Evolutionary conservation across 2,113 vertebrate species (phyloP).

Genomic region (Elgaria multicarinata): DNA sequence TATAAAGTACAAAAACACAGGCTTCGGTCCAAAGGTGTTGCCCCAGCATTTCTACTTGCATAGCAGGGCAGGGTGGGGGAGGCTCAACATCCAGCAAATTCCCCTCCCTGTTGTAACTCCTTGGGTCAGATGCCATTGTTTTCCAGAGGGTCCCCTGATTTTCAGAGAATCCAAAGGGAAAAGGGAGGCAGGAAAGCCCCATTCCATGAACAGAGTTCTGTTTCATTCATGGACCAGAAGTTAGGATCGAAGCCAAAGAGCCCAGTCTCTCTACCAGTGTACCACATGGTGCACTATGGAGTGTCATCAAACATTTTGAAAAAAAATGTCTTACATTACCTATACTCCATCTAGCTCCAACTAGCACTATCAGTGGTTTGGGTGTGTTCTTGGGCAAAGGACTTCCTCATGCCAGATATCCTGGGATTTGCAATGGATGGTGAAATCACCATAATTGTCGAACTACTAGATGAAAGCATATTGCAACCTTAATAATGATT

Average conservation of each 20-base stretch:
- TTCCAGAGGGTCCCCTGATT: no score
- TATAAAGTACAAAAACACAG: no score
- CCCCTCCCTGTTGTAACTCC: no score
- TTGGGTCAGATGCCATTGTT: no score
- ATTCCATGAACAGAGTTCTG: no score
- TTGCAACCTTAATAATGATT: neutral
- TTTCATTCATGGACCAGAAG: no score
- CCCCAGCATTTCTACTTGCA: no score
- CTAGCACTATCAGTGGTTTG: neutral
- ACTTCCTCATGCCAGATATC: neutral
- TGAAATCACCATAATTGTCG: neutral
- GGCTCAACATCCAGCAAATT: no score
- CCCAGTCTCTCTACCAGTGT: neutral
- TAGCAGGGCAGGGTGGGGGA: no score
- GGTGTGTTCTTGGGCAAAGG: neutral
- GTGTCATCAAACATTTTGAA: neutral
- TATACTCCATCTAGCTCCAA: neutral
- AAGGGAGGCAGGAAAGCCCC: no score
- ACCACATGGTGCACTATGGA: neutral
- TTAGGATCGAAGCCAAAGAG: neutral
- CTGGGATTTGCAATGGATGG: neutral
- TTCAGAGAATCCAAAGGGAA: no score
- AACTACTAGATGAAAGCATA: neutral
- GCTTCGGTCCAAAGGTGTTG: no score
- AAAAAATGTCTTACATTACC: neutral